Percentiles rank a stretch among this genome's conserved stretches.
Evolutionary conservation across 1,140 invertebrate species (phyloP).

Genomic region (Bicyclus anynana): DNA sequence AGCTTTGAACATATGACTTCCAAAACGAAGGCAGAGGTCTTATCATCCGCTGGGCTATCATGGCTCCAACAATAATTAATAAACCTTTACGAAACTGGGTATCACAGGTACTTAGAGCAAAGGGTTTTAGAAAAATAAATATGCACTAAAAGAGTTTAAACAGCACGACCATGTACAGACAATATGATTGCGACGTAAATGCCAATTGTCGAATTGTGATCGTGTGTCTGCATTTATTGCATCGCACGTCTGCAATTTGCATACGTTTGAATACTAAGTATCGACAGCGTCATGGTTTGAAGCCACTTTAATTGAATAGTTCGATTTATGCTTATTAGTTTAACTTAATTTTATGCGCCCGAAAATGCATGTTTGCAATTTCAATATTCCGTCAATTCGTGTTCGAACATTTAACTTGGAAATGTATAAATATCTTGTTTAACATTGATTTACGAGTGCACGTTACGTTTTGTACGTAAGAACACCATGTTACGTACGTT

Average conservation of each 20-base stretch:
- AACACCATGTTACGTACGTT: too few relatives aligned
- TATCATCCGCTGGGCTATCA: too few relatives aligned
- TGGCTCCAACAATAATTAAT: too few relatives aligned
- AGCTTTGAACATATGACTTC: too few relatives aligned
- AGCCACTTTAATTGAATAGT: conserved; percentile 75
- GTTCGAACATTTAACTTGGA: not conserved
- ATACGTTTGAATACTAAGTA: conserved; percentile 77
- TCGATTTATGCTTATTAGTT: conserved; percentile 69
- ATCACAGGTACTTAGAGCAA: not conserved
- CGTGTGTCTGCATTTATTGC: conserved; percentile 75
- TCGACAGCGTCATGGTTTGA: conserved; percentile 61
- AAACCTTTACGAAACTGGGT: too few relatives aligned
- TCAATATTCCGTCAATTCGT: not conserved
- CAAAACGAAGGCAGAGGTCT: too few relatives aligned
- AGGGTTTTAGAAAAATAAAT: not conserved
- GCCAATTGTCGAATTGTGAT: conserved; percentile 75
- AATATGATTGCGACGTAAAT: conserved; percentile 66
- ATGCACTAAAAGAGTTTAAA: not conserved
- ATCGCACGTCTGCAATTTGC: conserved; percentile 76
- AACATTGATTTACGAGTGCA: not conserved
- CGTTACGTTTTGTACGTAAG: too few relatives aligned
- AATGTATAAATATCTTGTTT: not conserved
- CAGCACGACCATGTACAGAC: conserved; percentile 33
- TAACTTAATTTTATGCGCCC: conserved; percentile 49
- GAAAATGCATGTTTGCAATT: conserved; percentile 13